These are phyloP conservation scores for Phymanthus crucifer DNA, from an alignment of 92 coral and sea anemone species.

Conservation along the genomic window DNA sequence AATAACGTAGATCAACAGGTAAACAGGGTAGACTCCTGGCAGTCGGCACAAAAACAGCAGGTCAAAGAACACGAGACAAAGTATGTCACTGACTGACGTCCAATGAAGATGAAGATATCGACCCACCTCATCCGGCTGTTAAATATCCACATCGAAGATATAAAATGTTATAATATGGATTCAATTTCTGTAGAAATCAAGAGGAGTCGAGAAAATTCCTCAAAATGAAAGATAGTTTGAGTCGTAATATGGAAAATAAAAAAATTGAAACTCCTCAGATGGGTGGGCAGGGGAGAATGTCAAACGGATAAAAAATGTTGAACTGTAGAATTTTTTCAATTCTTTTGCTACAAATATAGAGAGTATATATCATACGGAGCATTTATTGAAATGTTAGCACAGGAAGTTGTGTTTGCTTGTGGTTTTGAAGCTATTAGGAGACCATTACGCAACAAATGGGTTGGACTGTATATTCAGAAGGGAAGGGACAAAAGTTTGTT, in stretches of 20 bases:
- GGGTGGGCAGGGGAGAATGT: not conserved
- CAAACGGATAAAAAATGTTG: not conserved
- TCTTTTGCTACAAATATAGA: not conserved
- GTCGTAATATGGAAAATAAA: not conserved
- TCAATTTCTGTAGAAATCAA: not conserved
- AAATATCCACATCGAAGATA: not conserved
- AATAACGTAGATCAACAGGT: not conserved
- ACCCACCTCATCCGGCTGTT: slow-evolving; percentile 2
- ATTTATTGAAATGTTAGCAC: not conserved
- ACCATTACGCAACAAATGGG: not conserved
- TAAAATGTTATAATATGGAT: not conserved
- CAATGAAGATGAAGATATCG: not conserved
- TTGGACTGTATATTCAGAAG: not conserved
- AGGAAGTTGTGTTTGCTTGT: not conserved
- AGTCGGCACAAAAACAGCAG: not conserved
- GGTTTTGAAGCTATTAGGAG: not conserved
- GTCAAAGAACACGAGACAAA: not conserved
- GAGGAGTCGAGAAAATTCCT: not conserved
- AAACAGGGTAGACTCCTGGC: not conserved
- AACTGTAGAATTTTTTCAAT: not conserved
- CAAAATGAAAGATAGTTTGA: not conserved
- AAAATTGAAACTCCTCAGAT: not conserved
- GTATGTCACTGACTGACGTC: not conserved
- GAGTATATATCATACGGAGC: not conserved
- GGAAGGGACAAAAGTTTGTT: not conserved